phyloP scores from a whole-genome alignment of 37 sponge, comb jelly and placozoan species.

The Lycopodina hypogea region DNA sequence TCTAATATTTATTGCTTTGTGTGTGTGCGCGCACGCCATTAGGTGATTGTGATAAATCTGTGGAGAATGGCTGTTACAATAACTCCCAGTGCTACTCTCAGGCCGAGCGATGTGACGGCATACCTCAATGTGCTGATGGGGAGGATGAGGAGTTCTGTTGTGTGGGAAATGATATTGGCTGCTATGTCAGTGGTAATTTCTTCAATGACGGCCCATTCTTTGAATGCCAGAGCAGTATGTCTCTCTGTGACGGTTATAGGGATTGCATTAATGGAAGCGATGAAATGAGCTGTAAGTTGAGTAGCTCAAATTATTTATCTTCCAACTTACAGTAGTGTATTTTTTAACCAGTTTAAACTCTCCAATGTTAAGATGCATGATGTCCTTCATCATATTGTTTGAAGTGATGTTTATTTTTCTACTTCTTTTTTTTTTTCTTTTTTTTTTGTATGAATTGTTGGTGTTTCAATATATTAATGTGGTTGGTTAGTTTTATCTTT shows the following conservation, averaged over 20 bases:
- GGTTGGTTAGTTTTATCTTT: no score
- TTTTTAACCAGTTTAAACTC: no score
- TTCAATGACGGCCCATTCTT: not conserved
- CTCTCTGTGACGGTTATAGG: not conserved
- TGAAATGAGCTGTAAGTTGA: constrained; percentile 7
- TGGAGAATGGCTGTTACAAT: constrained; percentile 15
- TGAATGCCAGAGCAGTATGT: not conserved
- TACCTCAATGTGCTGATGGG: not conserved
- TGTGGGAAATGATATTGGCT: not conserved
- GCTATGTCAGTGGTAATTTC: not conserved
- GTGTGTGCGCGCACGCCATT: no score
- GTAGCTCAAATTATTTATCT: no score
- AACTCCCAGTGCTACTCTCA: not conserved
- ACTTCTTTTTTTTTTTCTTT: no score
- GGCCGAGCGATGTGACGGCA: not conserved
- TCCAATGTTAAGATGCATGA: no score
- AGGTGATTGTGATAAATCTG: not conserved
- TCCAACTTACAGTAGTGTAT: no score
- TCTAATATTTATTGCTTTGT: no score
- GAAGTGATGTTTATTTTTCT: no score
- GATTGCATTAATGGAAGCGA: constrained; percentile 18
- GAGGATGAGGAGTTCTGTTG: constrained; percentile 10
- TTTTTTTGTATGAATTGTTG: no score
- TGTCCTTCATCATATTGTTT: no score
- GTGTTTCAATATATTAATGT: no score